Evolutionary conservation across 2,113 vertebrate genomes (phyloP).

Genomic region (Scomber scombrus): DNA sequence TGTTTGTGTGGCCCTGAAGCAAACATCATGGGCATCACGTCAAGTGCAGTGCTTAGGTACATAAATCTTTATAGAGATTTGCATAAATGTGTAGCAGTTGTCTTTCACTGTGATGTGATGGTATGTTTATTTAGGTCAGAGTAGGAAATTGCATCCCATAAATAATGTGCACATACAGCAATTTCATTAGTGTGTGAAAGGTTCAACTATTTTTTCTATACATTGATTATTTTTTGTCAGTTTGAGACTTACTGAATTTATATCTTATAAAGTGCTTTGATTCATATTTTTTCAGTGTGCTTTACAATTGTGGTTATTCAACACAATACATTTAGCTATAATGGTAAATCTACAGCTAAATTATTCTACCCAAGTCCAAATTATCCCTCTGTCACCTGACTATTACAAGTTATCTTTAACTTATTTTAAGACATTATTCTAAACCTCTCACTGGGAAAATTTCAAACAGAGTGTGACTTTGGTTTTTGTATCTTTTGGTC

Average conservation of each 20-base stretch:
- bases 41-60: neutral
- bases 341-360: too few species aligned
- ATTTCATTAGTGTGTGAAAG: neutral
- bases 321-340: too few species aligned
- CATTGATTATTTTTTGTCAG: neutral
- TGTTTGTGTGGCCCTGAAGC: conserved; percentile 15
- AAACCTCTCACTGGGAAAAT: too few species aligned
- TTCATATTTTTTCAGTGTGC: neutral
- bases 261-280: neutral
- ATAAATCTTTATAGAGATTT: conserved; percentile 21
- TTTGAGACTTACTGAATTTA: neutral
- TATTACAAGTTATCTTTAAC: neutral
- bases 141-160: neutral
- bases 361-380: too few species aligned
- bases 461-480: neutral
- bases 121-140: conserved; percentile 1
- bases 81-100: conserved; percentile 25
- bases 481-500: neutral
- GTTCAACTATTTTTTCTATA: too few species aligned
- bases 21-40: conserved; percentile 21
- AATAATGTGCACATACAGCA: neutral
- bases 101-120: conserved; percentile 11
- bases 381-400: too few species aligned
- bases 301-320: neutral
- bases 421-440: neutral